These are phyloP conservation scores for Hozukius guyotensis DNA, from an alignment of 2,797 vertebrate species.

Conservation along the genomic window DNA sequence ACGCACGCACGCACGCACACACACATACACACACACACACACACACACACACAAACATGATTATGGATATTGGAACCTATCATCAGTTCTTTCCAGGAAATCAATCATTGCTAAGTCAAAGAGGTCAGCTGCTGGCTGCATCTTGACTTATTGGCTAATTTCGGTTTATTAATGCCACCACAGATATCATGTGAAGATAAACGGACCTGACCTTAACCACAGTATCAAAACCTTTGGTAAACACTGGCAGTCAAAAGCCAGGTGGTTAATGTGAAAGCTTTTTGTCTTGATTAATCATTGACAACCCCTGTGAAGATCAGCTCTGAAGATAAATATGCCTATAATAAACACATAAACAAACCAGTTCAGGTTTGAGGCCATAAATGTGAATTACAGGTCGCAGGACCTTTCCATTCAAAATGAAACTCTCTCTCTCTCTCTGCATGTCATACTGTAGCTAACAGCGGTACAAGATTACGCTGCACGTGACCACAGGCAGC, in stretches of 20 bases:
- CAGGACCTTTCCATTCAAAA: background rate
- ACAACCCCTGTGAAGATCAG: background rate
- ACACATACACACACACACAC: background rate
- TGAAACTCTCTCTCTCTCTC: background rate
- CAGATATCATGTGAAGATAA: background rate
- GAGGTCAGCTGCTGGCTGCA: background rate
- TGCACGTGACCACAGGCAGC: background rate
- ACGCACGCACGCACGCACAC: background rate
- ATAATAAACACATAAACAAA: background rate
- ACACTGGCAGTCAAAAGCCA: background rate
- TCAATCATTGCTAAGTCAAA: background rate
- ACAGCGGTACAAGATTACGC: rapidly evolving
- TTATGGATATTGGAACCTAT: background rate
- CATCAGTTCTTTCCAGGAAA: background rate
- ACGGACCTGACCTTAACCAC: background rate
- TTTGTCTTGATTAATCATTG: background rate
- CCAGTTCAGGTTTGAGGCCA: background rate
- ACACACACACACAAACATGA: background rate
- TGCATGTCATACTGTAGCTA: background rate
- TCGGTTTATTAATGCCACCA: background rate
- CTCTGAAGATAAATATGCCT: background rate
- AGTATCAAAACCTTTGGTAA: background rate
- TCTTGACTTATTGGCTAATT: background rate
- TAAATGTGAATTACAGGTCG: background rate
- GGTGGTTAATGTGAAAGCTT: background rate